A percentile compares a stretch with the other conserved stretches of the same genome.
phyloP scores from a whole-genome alignment of 2,888 invertebrate species.

The Biston stratarius region DNA sequence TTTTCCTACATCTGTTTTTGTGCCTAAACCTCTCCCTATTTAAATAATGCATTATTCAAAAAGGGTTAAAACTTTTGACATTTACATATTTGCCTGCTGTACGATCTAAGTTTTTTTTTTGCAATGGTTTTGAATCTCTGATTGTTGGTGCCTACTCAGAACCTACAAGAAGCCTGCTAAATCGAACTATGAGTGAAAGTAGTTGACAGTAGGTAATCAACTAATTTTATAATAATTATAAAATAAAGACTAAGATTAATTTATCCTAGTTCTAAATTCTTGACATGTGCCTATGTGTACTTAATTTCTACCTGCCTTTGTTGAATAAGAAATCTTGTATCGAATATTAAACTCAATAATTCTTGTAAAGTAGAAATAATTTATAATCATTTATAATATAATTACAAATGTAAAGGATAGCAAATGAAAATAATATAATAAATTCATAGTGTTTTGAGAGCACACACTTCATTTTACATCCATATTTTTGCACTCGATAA shows the following conservation, averaged over 20 bases:
- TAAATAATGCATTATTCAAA: slow-evolving; percentile 21
- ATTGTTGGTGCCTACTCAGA: neutral
- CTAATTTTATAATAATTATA: slow-evolving; percentile 8
- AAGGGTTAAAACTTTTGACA: slow-evolving; percentile 9
- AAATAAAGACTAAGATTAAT: slow-evolving; percentile 11
- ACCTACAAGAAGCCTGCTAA: neutral
- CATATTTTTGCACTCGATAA: slow-evolving; percentile 83
- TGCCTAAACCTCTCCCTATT: slow-evolving; percentile 12
- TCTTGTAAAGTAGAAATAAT: slow-evolving; percentile 18
- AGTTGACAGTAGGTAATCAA: slow-evolving; percentile 4
- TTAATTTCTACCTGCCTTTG: slow-evolving; percentile 28
- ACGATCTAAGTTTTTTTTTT: neutral
- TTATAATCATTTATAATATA: slow-evolving; percentile 21
- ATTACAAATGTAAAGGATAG: slow-evolving; percentile 16
- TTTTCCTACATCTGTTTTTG: neutral
- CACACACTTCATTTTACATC: slow-evolving; percentile 77
- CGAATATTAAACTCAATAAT: slow-evolving; percentile 15
- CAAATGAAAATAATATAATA: slow-evolving; percentile 41
- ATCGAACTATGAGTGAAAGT: slow-evolving; percentile 6
- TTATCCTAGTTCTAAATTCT: slow-evolving; percentile 25
- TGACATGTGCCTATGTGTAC: slow-evolving; percentile 37
- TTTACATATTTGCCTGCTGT: slow-evolving; percentile 7
- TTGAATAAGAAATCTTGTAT: slow-evolving; percentile 28
- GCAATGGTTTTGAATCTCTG: neutral
- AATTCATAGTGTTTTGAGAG: slow-evolving; percentile 71